Evolutionary conservation across 2,797 vertebrate genomes (phyloP).

Genomic region (Leucoraja ocellata): DNA sequence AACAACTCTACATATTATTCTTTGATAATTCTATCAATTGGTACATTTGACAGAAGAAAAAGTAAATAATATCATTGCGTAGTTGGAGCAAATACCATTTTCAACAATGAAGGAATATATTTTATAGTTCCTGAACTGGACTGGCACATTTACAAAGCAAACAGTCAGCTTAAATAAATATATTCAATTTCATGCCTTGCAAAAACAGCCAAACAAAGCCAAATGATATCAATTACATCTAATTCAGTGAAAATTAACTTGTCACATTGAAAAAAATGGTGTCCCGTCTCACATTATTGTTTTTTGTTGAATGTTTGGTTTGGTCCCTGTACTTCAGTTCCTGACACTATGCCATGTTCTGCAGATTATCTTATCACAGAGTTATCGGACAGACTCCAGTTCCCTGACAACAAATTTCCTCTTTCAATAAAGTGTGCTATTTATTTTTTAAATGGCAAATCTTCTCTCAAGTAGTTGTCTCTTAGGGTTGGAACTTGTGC

Average conservation of each 20-base stretch:
- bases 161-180: slow-evolving; percentile 35
- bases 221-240: slow-evolving; percentile 36
- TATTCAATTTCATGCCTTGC: slow-evolving; percentile 35
- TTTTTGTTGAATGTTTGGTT: slow-evolving; percentile 25
- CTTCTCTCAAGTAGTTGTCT: neutral
- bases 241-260: slow-evolving; percentile 36
- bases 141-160: slow-evolving; percentile 37
- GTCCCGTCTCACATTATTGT: slow-evolving; percentile 23
- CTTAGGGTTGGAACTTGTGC: too few relatives aligned
- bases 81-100: slow-evolving; percentile 5
- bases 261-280: slow-evolving; percentile 29
- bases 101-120: neutral
- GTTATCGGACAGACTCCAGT: neutral
- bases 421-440: neutral
- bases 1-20: neutral
- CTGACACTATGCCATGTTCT: neutral
- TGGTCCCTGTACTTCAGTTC: slow-evolving; percentile 13
- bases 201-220: slow-evolving; percentile 35
- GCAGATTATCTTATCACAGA: neutral
- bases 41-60: neutral
- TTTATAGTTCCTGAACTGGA: slow-evolving; percentile 31
- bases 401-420: slow-evolving; percentile 3
- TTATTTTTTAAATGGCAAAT: too few relatives aligned
- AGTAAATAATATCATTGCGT: slow-evolving; percentile 18
- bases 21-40: slow-evolving; percentile 27